Evolutionary conservation across 2,888 invertebrate species (phyloP).

Genomic region (Nasonia oneida): DNA sequence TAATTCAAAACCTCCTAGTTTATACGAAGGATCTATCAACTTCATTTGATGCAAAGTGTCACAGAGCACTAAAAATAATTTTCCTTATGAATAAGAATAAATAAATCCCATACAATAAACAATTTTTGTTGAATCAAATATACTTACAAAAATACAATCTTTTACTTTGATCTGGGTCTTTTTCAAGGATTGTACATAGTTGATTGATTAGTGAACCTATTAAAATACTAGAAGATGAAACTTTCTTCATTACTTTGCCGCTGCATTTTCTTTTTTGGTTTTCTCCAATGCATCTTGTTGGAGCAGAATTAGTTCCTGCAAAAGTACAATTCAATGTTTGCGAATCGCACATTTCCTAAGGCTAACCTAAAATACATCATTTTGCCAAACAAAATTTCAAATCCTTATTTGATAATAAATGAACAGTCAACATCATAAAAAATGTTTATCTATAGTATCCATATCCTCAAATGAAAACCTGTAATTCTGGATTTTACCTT

Average conservation of each 20-base stretch:
- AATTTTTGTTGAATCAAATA: neutral
- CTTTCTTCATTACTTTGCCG: conserved; percentile 70
- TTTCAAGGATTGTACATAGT: conserved; percentile 84
- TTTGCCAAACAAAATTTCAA: neutral
- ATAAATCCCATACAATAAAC: neutral
- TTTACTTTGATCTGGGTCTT: conserved; percentile 82
- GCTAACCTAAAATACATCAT: conserved; percentile 26
- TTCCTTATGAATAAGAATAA: too few species aligned
- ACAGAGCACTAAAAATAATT: conserved; percentile 81
- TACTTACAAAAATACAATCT: conserved; percentile 82
- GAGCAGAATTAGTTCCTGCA: conserved; percentile 65
- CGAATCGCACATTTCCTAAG: neutral
- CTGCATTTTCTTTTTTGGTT: conserved; percentile 52
- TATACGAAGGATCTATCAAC: conserved; percentile 86
- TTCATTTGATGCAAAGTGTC: conserved; percentile 85
- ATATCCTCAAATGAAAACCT: neutral
- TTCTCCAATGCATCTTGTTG: conserved; percentile 63
- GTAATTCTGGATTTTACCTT: conserved; percentile 66
- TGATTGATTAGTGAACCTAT: conserved; percentile 87
- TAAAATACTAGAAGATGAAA: conserved; percentile 85
- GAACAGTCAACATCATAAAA: neutral
- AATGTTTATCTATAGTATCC: neutral
- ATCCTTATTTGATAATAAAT: neutral
- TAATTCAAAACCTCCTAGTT: conserved; percentile 85
- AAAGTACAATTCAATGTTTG: neutral